Percentiles rank a stretch among this genome's conserved stretches.
Conservation (phyloP, 1,140 invertebrate genomes). For the Halesus radiatus region DNA sequence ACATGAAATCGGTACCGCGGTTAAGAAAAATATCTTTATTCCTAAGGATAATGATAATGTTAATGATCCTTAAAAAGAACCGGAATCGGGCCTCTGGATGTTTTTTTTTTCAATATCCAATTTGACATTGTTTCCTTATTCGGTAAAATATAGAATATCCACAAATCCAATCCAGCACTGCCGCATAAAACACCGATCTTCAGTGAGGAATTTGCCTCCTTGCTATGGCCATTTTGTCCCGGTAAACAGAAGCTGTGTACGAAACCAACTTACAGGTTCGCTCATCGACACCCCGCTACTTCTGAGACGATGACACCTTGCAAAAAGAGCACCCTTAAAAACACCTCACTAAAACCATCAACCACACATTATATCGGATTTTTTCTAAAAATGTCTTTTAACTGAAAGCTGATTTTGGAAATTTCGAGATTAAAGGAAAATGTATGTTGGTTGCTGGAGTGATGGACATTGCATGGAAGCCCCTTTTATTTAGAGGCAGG, state of each 20-base stretch:
- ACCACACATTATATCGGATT: no score
- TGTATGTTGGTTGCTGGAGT: not conserved
- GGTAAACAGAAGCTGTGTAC: slow-evolving; percentile 24
- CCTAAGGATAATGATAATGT: no score
- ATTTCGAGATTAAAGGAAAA: not conserved
- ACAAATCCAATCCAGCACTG: not conserved
- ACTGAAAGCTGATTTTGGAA: not conserved
- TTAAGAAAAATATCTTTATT: no score
- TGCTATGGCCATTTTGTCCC: slow-evolving; percentile 17
- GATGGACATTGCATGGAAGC: not conserved
- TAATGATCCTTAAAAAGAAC: no score
- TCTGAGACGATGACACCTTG: not conserved
- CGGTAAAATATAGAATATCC: no score
- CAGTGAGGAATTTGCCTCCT: slow-evolving; percentile 13
- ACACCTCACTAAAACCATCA: no score
- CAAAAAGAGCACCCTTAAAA: no score
- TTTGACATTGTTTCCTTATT: no score
- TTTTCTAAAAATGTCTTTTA: not conserved
- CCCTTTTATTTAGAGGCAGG: not conserved
- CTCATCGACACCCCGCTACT: not conserved
- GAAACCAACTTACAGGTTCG: slow-evolving; percentile 3
- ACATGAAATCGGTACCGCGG: no score
- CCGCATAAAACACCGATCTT: not conserved
- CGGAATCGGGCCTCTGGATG: no score
- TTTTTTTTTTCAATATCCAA: no score